Evolutionary conservation across 2,888 invertebrate species (phyloP).

Genomic region (Nomada ruficornis): DNA sequence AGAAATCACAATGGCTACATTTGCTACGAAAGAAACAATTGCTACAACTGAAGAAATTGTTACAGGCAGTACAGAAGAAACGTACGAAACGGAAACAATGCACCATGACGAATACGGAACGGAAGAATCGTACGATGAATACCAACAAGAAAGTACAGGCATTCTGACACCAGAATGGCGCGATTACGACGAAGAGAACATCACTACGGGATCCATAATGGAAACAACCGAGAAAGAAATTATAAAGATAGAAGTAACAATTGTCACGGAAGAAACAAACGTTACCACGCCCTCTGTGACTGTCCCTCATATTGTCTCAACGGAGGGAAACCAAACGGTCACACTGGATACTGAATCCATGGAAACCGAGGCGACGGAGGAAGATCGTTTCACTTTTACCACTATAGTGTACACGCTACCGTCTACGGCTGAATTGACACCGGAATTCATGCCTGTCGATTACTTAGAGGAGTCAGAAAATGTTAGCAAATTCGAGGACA

Average conservation of each 20-base stretch:
- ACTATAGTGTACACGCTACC: slow-evolving; percentile 47
- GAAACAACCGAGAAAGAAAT: background rate
- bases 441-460: slow-evolving; percentile 39
- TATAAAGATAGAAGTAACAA: slow-evolving; percentile 5
- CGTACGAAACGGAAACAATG: background rate
- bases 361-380: background rate
- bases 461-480: background rate
- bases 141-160: slow-evolving; percentile 10
- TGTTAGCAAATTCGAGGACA: background rate
- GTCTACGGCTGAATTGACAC: slow-evolving; percentile 17
- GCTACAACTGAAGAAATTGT: background rate
- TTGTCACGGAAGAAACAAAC: background rate
- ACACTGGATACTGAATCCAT: background rate
- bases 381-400: slow-evolving; percentile 5
- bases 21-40: background rate
- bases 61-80: slow-evolving; percentile 3
- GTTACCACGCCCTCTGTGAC: background rate
- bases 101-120: background rate
- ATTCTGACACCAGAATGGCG: slow-evolving; percentile 20
- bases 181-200: slow-evolving; percentile 45
- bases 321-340: background rate
- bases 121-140: slow-evolving; percentile 17
- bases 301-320: background rate
- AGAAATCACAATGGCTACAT: background rate
- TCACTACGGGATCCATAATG: background rate